Percentiles rank a stretch among this genome's conserved stretches.
Evolutionary conservation across 2,113 vertebrate genomes (phyloP).

Genomic region (Anarrhichthys ocellatus): DNA sequence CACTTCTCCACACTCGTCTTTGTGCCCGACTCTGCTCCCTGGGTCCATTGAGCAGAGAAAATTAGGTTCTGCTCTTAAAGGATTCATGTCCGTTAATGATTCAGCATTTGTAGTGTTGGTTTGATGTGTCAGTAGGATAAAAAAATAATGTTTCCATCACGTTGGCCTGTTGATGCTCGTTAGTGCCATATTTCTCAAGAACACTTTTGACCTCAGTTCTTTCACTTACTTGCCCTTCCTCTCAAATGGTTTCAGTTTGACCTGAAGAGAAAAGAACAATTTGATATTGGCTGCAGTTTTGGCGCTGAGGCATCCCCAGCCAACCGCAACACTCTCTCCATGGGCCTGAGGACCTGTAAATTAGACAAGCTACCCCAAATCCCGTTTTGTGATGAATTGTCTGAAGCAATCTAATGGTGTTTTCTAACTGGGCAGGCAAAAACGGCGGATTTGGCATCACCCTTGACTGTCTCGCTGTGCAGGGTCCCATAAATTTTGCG

Average conservation of each 20-base stretch:
- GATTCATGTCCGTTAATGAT: conserved; percentile 56
- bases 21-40: conserved; percentile 64
- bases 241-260: conserved; percentile 57
- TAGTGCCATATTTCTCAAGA: conserved; percentile 34
- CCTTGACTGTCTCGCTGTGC: conserved; percentile 56
- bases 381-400: conserved; percentile 67
- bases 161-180: conserved; percentile 2
- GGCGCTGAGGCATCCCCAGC: conserved; percentile 50
- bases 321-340: conserved; percentile 74
- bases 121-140: conserved; percentile 28
- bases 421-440: conserved; percentile 71
- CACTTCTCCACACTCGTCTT: conserved; percentile 54
- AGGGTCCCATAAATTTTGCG: conserved; percentile 73
- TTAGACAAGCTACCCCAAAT: conserved; percentile 69
- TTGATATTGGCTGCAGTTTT: conserved; percentile 63
- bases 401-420: conserved; percentile 60
- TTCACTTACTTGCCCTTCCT: conserved; percentile 42
- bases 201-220: conserved; percentile 36
- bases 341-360: conserved; percentile 77
- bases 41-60: conserved; percentile 56
- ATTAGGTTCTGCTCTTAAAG: conserved; percentile 56
- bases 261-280: conserved; percentile 48
- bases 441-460: conserved; percentile 59
- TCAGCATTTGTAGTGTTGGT: conserved; percentile 50
- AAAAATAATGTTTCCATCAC: conserved; percentile 33